Evolutionary conservation across 2,888 invertebrate genomes (phyloP).

Genomic region (Drosophila meridionalis): DNA sequence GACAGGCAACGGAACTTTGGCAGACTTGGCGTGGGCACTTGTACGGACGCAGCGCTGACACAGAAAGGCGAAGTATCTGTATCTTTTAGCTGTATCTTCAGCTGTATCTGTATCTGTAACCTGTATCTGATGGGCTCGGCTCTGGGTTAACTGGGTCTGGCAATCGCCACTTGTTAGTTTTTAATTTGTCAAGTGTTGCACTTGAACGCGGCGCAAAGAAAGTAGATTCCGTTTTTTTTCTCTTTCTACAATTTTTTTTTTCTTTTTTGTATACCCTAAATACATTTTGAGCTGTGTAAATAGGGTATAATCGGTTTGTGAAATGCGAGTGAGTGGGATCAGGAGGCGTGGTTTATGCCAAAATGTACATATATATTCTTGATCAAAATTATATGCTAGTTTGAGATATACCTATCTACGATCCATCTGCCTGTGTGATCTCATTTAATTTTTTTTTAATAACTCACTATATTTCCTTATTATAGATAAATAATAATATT

Average conservation of each 20-base stretch:
- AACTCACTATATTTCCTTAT: not conserved
- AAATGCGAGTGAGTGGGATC: not conserved
- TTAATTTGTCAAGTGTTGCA: conserved; percentile 80
- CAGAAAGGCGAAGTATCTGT: conserved; percentile 21
- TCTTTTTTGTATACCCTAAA: not conserved
- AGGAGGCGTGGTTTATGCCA: not conserved
- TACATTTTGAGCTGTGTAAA: not conserved
- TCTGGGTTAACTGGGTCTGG: conserved; percentile 63
- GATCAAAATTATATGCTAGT: not conserved
- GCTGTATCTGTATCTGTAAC: conserved; percentile 48
- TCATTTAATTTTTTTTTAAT: not conserved
- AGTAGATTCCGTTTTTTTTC: conserved; percentile 67
- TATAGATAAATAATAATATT: not conserved
- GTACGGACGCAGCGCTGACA: conserved; percentile 44
- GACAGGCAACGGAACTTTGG: conserved; percentile 49
- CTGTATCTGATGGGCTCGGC: conserved; percentile 54
- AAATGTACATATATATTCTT: not conserved
- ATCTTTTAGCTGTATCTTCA: conserved; percentile 29
- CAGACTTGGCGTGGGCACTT: conserved; percentile 47
- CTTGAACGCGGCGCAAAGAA: conserved; percentile 63
- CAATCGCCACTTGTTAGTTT: conserved; percentile 70
- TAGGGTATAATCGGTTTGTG: not conserved
- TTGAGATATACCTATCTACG: too few relatives aligned
- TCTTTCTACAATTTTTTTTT: conserved; percentile 2
- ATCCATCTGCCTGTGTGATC: too few relatives aligned